A percentile compares a stretch with the other conserved stretches of the same genome.
Conservation (phyloP, 1,140 invertebrate genomes). For the Drosophila hydei region DNA sequence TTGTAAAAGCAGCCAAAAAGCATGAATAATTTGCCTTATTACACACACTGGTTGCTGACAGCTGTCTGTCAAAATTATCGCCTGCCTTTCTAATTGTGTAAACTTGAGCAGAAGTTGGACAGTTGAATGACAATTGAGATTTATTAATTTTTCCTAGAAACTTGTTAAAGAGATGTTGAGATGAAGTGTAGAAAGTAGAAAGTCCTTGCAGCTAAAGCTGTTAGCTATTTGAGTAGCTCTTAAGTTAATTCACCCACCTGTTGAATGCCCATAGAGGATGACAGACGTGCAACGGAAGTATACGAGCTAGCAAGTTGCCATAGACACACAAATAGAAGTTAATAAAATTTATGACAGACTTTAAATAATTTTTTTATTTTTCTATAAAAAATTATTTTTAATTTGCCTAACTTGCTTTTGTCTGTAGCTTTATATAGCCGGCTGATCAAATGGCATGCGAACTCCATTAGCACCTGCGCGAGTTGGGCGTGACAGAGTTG, state of each 20-base stretch:
- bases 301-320: too few relatives aligned
- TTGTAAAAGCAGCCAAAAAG: too few relatives aligned
- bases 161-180: too few relatives aligned
- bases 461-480: constrained; percentile 60
- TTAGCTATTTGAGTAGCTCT: too few relatives aligned
- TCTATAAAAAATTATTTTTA: neutral
- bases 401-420: constrained; percentile 5
- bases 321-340: neutral
- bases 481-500: constrained; percentile 39
- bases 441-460: constrained; percentile 67
- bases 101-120: neutral
- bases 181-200: too few relatives aligned
- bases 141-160: neutral
- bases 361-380: constrained; percentile 3
- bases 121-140: constrained; percentile 12
- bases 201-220: too few relatives aligned
- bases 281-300: too few relatives aligned
- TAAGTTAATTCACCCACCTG: too few relatives aligned
- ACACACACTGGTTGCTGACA: constrained; percentile 12
- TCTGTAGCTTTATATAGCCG: constrained; percentile 27
- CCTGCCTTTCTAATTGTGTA: neutral
- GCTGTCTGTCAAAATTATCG: constrained; percentile 10
- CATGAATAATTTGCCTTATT: neutral
- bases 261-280: too few relatives aligned
- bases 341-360: neutral